These are phyloP conservation scores for Octonoba sinensis DNA, from an alignment of 2,888 invertebrate species.

Conservation along the genomic window DNA sequence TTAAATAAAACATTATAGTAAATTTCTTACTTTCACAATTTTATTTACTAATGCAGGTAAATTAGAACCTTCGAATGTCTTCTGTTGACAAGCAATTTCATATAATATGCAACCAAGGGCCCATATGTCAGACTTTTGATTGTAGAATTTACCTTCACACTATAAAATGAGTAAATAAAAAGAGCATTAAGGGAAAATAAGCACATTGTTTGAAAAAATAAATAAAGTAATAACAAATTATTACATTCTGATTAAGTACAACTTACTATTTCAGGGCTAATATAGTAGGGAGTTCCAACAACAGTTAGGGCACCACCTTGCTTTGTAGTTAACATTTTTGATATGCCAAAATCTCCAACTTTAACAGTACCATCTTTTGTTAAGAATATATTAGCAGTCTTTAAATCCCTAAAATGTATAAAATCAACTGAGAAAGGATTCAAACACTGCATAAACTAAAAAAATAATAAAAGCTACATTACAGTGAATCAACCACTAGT, in stretches of 20 bases:
- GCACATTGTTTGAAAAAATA: constrained; percentile 9
- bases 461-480: not conserved
- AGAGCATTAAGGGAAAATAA: constrained; percentile 8
- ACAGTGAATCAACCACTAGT: no score
- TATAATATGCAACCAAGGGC: constrained; percentile 83
- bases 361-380: constrained; percentile 79
- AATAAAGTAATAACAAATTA: constrained; percentile 12
- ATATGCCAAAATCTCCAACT: constrained; percentile 83
- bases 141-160: constrained; percentile 83
- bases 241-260: constrained; percentile 69
- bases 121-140: constrained; percentile 84
- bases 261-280: constrained; percentile 81
- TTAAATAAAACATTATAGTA: no score
- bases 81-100: constrained; percentile 80
- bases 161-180: constrained; percentile 68
- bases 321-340: constrained; percentile 80
- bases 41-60: constrained; percentile 81
- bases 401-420: constrained; percentile 76
- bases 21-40: constrained; percentile 77
- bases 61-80: constrained; percentile 81
- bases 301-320: constrained; percentile 78
- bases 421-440: no score
- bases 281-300: constrained; percentile 81
- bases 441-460: not conserved
- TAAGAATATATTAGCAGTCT: constrained; percentile 82